Evolutionary conservation across 1,140 invertebrate genomes (phyloP).

Genomic region (Asbolus verrucosus): DNA sequence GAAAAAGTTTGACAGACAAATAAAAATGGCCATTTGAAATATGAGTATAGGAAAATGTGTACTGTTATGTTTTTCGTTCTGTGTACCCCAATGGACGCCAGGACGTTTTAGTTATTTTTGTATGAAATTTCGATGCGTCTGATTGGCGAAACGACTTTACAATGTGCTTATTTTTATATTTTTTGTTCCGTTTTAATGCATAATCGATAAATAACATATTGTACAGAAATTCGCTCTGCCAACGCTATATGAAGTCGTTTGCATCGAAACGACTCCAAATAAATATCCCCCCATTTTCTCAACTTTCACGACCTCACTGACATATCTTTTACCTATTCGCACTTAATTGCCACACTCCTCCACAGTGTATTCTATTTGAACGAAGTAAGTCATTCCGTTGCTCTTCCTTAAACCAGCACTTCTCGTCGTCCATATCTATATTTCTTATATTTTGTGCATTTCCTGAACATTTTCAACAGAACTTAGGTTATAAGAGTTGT

Average conservation of each 20-base stretch:
- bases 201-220: conserved; percentile 61
- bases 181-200: conserved; percentile 59
- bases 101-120: conserved; percentile 56
- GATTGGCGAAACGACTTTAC: conserved; percentile 62
- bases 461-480: too few relatives aligned
- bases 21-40: conserved; percentile 66
- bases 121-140: conserved; percentile 60
- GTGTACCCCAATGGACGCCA: conserved; percentile 52
- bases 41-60: conserved; percentile 64
- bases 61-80: conserved; percentile 52
- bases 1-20: conserved; percentile 66
- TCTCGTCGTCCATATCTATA: too few relatives aligned
- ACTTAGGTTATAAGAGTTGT: too few relatives aligned
- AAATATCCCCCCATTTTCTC: conserved; percentile 21
- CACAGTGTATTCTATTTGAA: too few relatives aligned
- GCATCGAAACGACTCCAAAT: conserved; percentile 41
- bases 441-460: too few relatives aligned
- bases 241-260: conserved; percentile 40
- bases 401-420: too few relatives aligned
- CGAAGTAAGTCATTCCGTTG: too few relatives aligned
- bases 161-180: conserved; percentile 59
- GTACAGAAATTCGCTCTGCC: conserved; percentile 47
- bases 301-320: conserved; percentile 17
- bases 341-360: too few relatives aligned
- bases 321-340: conserved; percentile 6